A percentile compares a stretch with the other conserved stretches of the same genome.
phyloP scores from a whole-genome alignment of 2,888 invertebrate species.

The Drosophila gaucha region DNA sequence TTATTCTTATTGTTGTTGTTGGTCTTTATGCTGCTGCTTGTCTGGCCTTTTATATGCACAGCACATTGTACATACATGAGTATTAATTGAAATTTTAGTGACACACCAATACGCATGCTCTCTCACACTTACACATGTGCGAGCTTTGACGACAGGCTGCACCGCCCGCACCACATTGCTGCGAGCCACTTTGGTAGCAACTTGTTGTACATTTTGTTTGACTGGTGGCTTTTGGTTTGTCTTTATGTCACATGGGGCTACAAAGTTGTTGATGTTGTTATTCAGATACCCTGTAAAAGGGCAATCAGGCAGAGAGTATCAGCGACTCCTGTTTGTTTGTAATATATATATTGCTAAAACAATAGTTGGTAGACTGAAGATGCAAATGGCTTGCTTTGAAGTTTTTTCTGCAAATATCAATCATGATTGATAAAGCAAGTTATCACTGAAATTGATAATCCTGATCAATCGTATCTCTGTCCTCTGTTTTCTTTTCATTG shows the following conservation, averaged over 20 bases:
- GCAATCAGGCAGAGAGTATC: background rate
- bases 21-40: slow-evolving; percentile 23
- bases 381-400: background rate
- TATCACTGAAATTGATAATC: too few relatives aligned
- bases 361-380: too few relatives aligned
- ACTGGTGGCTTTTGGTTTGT: slow-evolving; percentile 34
- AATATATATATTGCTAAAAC: too few relatives aligned
- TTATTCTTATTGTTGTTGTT: slow-evolving; percentile 9
- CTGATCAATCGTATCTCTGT: background rate
- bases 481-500: too few relatives aligned
- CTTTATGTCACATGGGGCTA: slow-evolving; percentile 10
- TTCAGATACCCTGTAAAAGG: slow-evolving; percentile 20
- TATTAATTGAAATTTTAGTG: slow-evolving; percentile 68
- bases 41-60: slow-evolving; percentile 21
- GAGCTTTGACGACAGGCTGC: background rate
- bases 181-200: slow-evolving; percentile 17
- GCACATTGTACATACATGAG: slow-evolving; percentile 13
- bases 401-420: background rate
- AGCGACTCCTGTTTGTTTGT: too few relatives aligned
- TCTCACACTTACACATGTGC: background rate
- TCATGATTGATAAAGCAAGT: background rate
- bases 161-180: background rate
- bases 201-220: slow-evolving; percentile 41
- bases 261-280: background rate
- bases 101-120: slow-evolving; percentile 13